Conservation (phyloP, 2,888 invertebrate genomes). For the Trichopria drosophilae region DNA sequence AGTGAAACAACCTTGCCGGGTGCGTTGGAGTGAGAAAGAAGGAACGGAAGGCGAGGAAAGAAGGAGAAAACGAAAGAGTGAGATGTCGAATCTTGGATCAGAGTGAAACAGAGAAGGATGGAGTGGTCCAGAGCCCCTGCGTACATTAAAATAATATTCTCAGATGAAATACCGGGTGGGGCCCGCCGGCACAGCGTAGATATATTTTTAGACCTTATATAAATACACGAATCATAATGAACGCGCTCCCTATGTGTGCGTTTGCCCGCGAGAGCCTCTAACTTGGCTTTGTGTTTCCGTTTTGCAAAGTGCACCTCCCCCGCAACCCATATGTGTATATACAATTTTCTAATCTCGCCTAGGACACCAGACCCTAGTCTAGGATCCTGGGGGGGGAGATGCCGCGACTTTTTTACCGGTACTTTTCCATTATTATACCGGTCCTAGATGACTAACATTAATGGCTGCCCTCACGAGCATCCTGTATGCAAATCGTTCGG, state of each 20-base stretch:
- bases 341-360: too few species aligned
- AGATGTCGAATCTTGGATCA: constrained; percentile 30
- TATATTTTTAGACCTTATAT: constrained; percentile 60
- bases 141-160: constrained; percentile 60
- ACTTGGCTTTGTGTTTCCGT: constrained; percentile 41
- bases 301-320: too few species aligned
- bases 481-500: too few species aligned
- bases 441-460: too few species aligned
- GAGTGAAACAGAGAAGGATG: constrained; percentile 24
- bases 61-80: constrained; percentile 25
- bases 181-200: constrained; percentile 53
- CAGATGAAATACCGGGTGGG: constrained; percentile 59
- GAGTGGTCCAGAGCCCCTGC: constrained; percentile 38
- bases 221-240: constrained; percentile 60
- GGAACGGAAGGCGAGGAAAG: constrained; percentile 6
- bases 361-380: too few species aligned
- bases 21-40: constrained; percentile 15
- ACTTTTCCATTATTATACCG: too few species aligned
- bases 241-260: constrained; percentile 46
- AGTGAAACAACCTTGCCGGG: constrained; percentile 13
- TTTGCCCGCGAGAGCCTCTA: constrained; percentile 35
- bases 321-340: too few species aligned
- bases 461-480: too few species aligned
- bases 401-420: too few species aligned
- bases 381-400: too few species aligned